These are phyloP conservation scores for Macrosteles quadrilineatus DNA, from an alignment of 1,140 invertebrate species.

Conservation along the genomic window DNA sequence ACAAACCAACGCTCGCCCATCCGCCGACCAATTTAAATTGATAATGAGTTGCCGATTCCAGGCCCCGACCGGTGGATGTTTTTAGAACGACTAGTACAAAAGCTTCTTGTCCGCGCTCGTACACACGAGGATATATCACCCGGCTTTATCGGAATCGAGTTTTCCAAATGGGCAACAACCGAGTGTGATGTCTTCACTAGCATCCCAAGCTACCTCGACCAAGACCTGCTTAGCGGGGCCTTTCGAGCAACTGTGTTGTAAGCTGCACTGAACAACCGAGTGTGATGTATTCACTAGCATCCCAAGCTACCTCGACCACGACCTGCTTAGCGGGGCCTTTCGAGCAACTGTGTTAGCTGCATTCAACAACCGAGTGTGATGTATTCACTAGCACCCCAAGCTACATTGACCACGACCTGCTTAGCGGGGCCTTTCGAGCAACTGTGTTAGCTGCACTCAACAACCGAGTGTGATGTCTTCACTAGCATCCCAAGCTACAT, in stretches of 20 bases:
- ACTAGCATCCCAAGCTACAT: no score
- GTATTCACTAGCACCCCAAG: no score
- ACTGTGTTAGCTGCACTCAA: no score
- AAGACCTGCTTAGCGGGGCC: background rate
- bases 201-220: background rate
- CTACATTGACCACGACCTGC: no score
- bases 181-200: constrained; percentile 31
- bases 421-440: no score
- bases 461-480: no score
- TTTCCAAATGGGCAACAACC: constrained; percentile 31
- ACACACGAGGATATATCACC: constrained; percentile 21
- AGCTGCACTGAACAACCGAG: constrained; percentile 27
- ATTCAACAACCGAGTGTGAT: no score
- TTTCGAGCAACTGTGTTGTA: background rate
- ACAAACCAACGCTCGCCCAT: background rate
- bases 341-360: no score
- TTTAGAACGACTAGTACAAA: background rate
- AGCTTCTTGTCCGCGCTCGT: constrained; percentile 4
- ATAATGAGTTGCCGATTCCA: background rate
- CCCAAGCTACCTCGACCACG: no score
- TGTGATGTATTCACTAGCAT: constrained; percentile 11
- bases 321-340: no score
- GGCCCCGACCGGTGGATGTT: background rate
- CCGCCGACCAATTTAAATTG: constrained; percentile 11
- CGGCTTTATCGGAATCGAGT: constrained; percentile 28